phyloP scores from a whole-genome alignment of 1,140 invertebrate genomes.

The Galleria mellonella region DNA sequence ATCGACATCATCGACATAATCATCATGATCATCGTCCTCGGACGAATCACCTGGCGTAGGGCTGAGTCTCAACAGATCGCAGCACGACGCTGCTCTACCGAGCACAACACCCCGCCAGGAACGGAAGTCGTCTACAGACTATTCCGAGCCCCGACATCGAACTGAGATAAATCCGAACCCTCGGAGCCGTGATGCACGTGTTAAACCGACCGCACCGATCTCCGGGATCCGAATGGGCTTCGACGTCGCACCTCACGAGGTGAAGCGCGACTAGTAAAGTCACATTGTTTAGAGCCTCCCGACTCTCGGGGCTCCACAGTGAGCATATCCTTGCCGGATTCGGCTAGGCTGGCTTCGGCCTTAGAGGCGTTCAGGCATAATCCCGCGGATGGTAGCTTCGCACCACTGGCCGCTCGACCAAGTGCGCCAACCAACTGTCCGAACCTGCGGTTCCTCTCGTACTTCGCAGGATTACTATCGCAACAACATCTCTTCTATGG shows the following conservation, averaged over 20 bases:
- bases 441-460: slow-evolving; percentile 82
- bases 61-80: no score
- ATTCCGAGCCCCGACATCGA: slow-evolving; percentile 74
- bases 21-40: no score
- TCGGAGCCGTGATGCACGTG: slow-evolving; percentile 21
- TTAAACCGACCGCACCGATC: not conserved
- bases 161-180: slow-evolving; percentile 33
- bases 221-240: slow-evolving; percentile 1
- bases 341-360: slow-evolving; percentile 81
- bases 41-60: no score
- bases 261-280: slow-evolving; percentile 79
- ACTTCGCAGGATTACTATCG: slow-evolving; percentile 75
- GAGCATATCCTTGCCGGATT: slow-evolving; percentile 72
- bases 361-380: slow-evolving; percentile 91
- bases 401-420: slow-evolving; percentile 79
- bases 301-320: slow-evolving; percentile 69
- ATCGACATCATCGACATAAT: no score
- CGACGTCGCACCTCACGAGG: slow-evolving; percentile 31
- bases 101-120: slow-evolving; percentile 78
- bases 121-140: slow-evolving; percentile 75
- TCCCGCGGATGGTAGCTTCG: slow-evolving; percentile 88
- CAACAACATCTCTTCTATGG: no score
- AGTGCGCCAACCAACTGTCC: slow-evolving; percentile 84
- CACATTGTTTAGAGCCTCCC: slow-evolving; percentile 76
- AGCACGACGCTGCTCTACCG: slow-evolving; percentile 61